These are phyloP conservation scores for Sinelater perroti DNA, from an alignment of 2,888 invertebrate genomes.

Conservation along the genomic window DNA sequence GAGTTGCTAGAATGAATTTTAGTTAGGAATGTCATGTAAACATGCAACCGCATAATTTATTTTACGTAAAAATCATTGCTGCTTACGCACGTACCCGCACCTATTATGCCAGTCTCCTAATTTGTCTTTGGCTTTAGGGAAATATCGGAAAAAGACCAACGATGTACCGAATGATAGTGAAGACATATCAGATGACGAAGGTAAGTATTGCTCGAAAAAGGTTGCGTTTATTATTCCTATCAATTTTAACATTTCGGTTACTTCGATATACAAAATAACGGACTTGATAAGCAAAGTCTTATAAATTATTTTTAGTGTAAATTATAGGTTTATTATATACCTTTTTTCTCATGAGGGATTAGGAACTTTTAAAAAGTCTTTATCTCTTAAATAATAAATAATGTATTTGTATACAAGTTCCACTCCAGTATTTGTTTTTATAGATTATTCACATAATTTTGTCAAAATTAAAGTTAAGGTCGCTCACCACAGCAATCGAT, in stretches of 20 bases:
- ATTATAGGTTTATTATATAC: no score
- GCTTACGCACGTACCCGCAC: constrained; percentile 40
- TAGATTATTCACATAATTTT: no score
- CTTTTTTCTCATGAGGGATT: no score
- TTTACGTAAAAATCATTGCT: constrained; percentile 50
- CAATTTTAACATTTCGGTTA: no score
- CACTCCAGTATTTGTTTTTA: no score
- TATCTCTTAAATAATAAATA: no score
- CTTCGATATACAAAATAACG: not conserved
- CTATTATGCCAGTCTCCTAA: constrained; percentile 36
- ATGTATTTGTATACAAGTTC: no score
- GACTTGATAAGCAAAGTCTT: not conserved
- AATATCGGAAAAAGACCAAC: constrained; percentile 48
- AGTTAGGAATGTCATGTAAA: constrained; percentile 51
- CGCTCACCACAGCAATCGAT: no score
- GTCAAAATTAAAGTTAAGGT: no score
- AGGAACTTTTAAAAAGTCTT: no score
- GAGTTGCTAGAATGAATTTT: constrained; percentile 53
- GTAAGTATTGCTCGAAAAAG: constrained; percentile 6
- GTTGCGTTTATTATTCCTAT: no score
- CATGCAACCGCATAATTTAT: constrained; percentile 55
- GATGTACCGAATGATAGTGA: constrained; percentile 39
- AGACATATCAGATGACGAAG: constrained; percentile 26
- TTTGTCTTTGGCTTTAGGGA: constrained; percentile 44
- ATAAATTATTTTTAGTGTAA: no score